These are phyloP conservation scores for Lucinisca nassula DNA, from an alignment of 2,888 invertebrate genomes.

Conservation along the genomic window DNA sequence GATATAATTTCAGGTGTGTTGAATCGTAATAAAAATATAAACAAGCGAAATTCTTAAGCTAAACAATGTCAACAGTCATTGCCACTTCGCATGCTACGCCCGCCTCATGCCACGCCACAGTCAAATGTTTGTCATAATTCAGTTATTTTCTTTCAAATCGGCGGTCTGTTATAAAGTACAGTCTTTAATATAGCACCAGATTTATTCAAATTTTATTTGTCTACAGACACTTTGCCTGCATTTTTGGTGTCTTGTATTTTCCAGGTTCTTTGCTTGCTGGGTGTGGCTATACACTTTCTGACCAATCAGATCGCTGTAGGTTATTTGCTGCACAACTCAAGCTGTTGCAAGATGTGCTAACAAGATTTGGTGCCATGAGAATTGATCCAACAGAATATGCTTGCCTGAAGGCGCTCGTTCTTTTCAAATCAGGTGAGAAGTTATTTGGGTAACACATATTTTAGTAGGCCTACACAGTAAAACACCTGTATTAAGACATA, in stretches of 20 bases:
- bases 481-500: too few relatives aligned
- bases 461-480: too few relatives aligned
- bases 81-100: too few relatives aligned
- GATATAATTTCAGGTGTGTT: too few relatives aligned
- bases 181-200: background rate
- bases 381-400: constrained; percentile 95
- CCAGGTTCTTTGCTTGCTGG: constrained; percentile 87
- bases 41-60: too few relatives aligned
- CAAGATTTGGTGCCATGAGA: constrained; percentile 91
- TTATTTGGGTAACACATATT: too few relatives aligned
- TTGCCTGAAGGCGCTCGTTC: constrained; percentile 94
- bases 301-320: constrained; percentile 86
- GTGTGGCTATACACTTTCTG: constrained; percentile 89
- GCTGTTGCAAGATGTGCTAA: constrained; percentile 90
- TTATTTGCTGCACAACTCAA: constrained; percentile 89
- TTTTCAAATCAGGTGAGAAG: constrained; percentile 93
- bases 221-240: background rate
- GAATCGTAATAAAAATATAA: too few relatives aligned
- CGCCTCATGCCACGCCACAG: too few relatives aligned
- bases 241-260: too few relatives aligned
- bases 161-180: background rate
- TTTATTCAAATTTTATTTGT: background rate
- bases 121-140: background rate
- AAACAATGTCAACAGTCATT: too few relatives aligned
- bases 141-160: background rate